Evolutionary conservation across 2,797 vertebrate genomes (phyloP), one percentile per base, ranked within the genome.

Genomic region (Xenentodon cancila): DNA sequence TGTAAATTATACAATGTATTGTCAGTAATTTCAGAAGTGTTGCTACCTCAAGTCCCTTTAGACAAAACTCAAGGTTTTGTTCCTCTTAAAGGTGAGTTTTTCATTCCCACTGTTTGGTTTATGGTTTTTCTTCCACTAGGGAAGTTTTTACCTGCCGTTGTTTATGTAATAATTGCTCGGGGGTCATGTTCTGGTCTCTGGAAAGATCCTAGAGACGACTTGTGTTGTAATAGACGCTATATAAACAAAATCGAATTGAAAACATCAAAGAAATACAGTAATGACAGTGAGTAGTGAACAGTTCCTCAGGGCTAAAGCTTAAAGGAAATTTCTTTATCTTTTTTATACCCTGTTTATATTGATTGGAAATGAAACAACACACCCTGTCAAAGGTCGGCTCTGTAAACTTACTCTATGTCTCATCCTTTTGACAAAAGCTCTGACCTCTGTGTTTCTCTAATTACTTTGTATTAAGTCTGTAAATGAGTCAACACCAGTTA

Each of bases 341-440:
- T 68, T 20, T 48, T 22, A 68, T 20, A 74, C 58, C 19, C 0
- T 5, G 0, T 34, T 54, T 63, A 68, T 55, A 65, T 60, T 53
- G 43, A 55, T 18, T 32, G 17, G 22, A 1, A 47, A 45, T 18
- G 57, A 73, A 72, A 54, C 48, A 42, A 64, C 78, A 84, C 81
- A 62, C 88, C 78, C 60, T 72, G 49, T 71, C 84, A 89, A 90
- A 88, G 86, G 80, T 81, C 73, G 82, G 8, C 18, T 43, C 48
- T 53, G n/a, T 19, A 49, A 30, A 54, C 34, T 30, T 19, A 17
- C 12, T 25, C 0, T 34, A 2, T 0, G 1, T 72, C 49, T 62
- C 42, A 56, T 9, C 16, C 45, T 54, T 56, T 22, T 13, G 9
- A 59, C 22, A n/a, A 42, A 58, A 79, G 57, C 46, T 37, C 53